Conservation (phyloP, 1,140 invertebrate genomes). For the Pygmarrhopalites habei region DNA sequence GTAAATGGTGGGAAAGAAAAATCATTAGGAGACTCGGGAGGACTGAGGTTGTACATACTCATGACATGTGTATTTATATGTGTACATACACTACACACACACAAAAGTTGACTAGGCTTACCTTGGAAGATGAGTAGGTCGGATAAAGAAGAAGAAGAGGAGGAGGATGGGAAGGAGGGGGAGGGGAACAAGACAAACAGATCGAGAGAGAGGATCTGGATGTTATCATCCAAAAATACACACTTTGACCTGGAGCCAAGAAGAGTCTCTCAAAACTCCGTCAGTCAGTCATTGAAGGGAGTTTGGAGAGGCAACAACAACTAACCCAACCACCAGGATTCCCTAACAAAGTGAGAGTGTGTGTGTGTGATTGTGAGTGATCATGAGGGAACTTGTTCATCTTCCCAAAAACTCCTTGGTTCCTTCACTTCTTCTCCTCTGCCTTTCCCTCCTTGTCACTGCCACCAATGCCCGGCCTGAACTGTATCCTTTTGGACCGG, state of each 20-base stretch:
- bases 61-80: too few species aligned
- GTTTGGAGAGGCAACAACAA: slow-evolving; percentile 33
- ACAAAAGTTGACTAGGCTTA: background rate
- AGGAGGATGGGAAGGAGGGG: too few species aligned
- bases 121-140: slow-evolving; percentile 28
- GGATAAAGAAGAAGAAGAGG: slow-evolving; percentile 36
- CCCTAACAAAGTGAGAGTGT: too few species aligned
- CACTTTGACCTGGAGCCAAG: slow-evolving; percentile 40
- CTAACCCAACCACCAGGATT: too few species aligned
- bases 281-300: slow-evolving; percentile 36
- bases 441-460: background rate
- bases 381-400: background rate
- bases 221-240: slow-evolving; percentile 39
- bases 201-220: too few species aligned
- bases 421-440: background rate
- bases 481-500: slow-evolving; percentile 28
- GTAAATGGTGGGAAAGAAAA: too few species aligned
- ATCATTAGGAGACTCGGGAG: too few species aligned
- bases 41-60: too few species aligned
- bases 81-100: too few species aligned
- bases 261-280: slow-evolving; percentile 25
- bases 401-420: background rate
- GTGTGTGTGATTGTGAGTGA: too few species aligned
- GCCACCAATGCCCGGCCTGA: background rate
- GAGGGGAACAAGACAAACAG: too few species aligned